Evolutionary conservation across 2,888 invertebrate species (phyloP).

Genomic region (Plagodis dolabraria): DNA sequence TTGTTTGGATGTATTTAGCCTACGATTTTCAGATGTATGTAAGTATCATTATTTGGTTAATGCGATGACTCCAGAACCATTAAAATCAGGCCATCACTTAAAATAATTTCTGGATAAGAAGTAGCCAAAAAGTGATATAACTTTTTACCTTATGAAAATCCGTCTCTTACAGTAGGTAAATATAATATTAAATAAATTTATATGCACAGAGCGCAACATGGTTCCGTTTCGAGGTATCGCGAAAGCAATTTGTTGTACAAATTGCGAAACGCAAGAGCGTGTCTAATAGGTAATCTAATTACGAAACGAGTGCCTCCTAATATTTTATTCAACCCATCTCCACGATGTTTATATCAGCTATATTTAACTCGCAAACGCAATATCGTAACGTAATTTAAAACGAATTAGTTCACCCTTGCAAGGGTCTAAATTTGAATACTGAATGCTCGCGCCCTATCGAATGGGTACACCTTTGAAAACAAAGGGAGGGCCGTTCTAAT

Average conservation of each 20-base stretch:
- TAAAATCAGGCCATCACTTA: too few relatives aligned
- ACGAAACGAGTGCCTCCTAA: constrained; percentile 53
- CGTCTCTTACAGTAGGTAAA: too few relatives aligned
- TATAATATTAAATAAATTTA: background rate
- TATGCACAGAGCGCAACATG: constrained; percentile 2
- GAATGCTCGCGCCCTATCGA: constrained; percentile 66
- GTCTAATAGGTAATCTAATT: constrained; percentile 66
- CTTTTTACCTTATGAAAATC: too few relatives aligned
- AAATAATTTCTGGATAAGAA: too few relatives aligned
- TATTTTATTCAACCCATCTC: constrained; percentile 75
- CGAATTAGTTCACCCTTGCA: constrained; percentile 81
- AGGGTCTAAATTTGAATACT: constrained; percentile 78
- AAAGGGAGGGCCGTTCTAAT: constrained; percentile 73
- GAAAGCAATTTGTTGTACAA: constrained; percentile 31
- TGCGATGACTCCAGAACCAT: too few relatives aligned
- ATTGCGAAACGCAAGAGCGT: constrained; percentile 45
- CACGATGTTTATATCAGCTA: constrained; percentile 71
- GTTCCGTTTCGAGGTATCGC: constrained; percentile 3
- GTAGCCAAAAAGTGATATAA: too few relatives aligned
- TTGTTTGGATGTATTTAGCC: too few relatives aligned
- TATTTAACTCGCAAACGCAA: constrained; percentile 78
- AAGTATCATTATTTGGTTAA: too few relatives aligned
- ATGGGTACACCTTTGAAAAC: constrained; percentile 73
- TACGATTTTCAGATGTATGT: too few relatives aligned
- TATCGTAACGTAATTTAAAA: constrained; percentile 85